These are phyloP conservation scores for Paramormyrops kingsleyae DNA, from an alignment of 2,113 vertebrate genomes.

Conservation along the genomic window DNA sequence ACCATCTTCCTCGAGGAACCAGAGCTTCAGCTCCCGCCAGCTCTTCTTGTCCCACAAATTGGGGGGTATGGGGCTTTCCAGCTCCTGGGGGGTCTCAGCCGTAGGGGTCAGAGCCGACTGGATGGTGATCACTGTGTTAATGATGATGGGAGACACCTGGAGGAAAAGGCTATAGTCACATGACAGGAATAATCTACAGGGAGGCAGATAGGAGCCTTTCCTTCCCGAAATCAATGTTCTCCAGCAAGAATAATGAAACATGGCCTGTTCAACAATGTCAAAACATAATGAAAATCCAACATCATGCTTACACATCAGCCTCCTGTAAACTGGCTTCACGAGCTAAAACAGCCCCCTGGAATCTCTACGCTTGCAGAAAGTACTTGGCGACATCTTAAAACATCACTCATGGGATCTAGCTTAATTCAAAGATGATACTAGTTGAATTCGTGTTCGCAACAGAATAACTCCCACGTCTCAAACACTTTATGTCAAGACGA, in stretches of 20 bases:
- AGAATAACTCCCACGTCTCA: not conserved
- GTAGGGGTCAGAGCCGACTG: slow-evolving; percentile 79
- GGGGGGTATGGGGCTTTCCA: slow-evolving; percentile 63
- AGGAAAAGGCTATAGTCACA: not conserved
- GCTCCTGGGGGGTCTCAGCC: slow-evolving; percentile 66
- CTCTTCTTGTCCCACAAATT: slow-evolving; percentile 79
- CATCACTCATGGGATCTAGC: not conserved
- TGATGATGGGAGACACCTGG: slow-evolving; percentile 94
- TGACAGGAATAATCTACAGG: not conserved
- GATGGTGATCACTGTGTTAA: slow-evolving; percentile 94
- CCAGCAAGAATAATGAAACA: not conserved
- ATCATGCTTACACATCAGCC: not conserved
- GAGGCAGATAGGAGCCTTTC: not conserved
- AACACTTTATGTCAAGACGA: not conserved
- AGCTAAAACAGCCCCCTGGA: not conserved
- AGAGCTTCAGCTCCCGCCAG: slow-evolving; percentile 80
- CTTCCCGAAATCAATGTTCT: not conserved
- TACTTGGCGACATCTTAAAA: not conserved
- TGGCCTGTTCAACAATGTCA: not conserved
- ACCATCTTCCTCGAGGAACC: slow-evolving; percentile 87
- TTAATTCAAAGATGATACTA: not conserved
- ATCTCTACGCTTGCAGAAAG: not conserved
- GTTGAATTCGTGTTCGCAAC: not conserved
- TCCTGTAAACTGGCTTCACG: not conserved
- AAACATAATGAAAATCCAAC: not conserved